Conservation (phyloP, 2,888 invertebrate genomes). For the Trissolcus brochymenae region DNA sequence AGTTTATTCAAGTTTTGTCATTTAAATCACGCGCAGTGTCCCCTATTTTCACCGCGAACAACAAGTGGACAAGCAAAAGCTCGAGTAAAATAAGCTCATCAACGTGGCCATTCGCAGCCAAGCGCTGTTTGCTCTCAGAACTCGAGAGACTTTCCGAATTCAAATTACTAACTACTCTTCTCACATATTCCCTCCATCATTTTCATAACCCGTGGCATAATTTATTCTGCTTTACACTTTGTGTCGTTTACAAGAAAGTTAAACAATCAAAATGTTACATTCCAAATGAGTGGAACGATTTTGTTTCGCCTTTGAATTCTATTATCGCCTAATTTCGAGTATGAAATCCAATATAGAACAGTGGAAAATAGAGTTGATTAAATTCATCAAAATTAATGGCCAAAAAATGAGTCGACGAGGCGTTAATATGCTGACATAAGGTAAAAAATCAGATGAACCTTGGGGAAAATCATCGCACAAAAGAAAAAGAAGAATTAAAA, state of each 20-base stretch:
- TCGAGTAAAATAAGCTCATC: conserved; percentile 52
- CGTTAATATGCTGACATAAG: not conserved
- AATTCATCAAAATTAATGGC: too few species aligned
- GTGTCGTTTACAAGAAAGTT: conserved; percentile 26
- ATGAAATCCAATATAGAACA: not conserved
- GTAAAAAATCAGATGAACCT: not conserved
- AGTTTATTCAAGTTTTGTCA: conserved; percentile 43
- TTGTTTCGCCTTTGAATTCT: too few species aligned
- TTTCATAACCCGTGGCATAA: conserved; percentile 28
- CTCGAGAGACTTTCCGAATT: conserved; percentile 36
- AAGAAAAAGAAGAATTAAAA: conserved; percentile 19
- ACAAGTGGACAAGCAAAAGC: conserved; percentile 44
- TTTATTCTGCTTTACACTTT: conserved; percentile 27
- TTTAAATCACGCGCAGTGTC: conserved; percentile 40
- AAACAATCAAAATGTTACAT: conserved; percentile 19
- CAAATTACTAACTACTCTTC: conserved; percentile 35
- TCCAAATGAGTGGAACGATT: not conserved
- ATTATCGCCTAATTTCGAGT: too few species aligned
- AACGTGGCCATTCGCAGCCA: conserved; percentile 42
- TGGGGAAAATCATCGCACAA: not conserved
- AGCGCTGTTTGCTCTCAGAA: conserved; percentile 37
- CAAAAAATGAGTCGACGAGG: conserved; percentile 2
- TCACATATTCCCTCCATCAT: conserved; percentile 32
- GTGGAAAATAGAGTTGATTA: conserved; percentile 1
- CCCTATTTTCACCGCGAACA: conserved; percentile 34